Conservation (phyloP, 1,140 invertebrate genomes). For the Drosophila nasuta region DNA sequence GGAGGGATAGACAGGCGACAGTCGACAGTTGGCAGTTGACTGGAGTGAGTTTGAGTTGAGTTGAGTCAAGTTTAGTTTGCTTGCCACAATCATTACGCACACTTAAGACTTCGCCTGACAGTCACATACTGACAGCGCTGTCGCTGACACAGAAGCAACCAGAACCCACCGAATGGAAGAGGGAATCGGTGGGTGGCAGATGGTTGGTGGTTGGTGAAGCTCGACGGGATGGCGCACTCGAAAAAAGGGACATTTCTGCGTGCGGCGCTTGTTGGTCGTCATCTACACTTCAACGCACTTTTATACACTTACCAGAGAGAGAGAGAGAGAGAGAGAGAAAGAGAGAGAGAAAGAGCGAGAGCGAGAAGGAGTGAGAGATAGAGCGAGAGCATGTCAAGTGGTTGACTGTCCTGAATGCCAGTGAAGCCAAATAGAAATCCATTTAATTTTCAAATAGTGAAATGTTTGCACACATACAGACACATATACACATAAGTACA, state of each 20-base stretch:
- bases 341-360: neutral
- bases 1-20: neutral
- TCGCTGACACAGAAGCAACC: constrained; percentile 45
- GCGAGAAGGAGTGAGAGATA: neutral
- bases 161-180: neutral
- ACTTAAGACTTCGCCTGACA: constrained; percentile 67
- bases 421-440: constrained; percentile 77
- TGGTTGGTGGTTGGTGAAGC: neutral
- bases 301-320: constrained; percentile 44
- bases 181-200: neutral
- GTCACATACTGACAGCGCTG: constrained; percentile 59
- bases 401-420: constrained; percentile 45
- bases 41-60: constrained; percentile 49
- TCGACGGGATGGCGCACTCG: constrained; percentile 40
- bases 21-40: constrained; percentile 47
- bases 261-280: constrained; percentile 34
- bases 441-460: constrained; percentile 80
- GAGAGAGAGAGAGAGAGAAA: neutral
- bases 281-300: constrained; percentile 64
- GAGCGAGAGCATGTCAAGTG: constrained; percentile 60
- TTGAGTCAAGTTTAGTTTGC: constrained; percentile 64
- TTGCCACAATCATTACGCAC: constrained; percentile 79
- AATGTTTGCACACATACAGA: constrained; percentile 65
- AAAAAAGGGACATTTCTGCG: constrained; percentile 58
- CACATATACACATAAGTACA: constrained; percentile 2